A percentile compares a stretch with the other conserved stretches of the same genome.
Evolutionary conservation across 2,113 vertebrate species (phyloP).

Genomic region (Ovis canadensis): DNA sequence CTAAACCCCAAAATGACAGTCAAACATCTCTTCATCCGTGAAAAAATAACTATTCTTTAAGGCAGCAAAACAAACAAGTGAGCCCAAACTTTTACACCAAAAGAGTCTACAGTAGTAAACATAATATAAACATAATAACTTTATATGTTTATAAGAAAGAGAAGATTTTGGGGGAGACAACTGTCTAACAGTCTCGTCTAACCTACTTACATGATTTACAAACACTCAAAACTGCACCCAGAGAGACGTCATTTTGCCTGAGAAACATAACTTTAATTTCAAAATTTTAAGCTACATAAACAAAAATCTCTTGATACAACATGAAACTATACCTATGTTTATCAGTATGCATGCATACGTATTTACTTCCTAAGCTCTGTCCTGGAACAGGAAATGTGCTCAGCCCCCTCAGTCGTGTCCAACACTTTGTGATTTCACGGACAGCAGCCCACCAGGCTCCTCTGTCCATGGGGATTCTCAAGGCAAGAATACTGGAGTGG

Average conservation of each 20-base stretch:
- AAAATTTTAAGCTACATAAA: background rate
- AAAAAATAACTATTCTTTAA: background rate
- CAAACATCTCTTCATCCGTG: background rate
- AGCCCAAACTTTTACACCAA: background rate
- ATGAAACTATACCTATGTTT: background rate
- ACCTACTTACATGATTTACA: background rate
- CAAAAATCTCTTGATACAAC: background rate
- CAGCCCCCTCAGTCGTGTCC: background rate
- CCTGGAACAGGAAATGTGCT: background rate
- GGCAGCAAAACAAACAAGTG: background rate
- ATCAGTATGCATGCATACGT: background rate
- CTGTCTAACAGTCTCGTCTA: background rate
- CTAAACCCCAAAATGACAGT: background rate
- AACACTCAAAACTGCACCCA: background rate
- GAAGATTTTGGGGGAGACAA: background rate
- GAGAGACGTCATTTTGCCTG: background rate
- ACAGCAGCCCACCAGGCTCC: background rate
- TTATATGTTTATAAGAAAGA: background rate
- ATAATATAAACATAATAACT: background rate
- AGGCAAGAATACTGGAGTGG: background rate
- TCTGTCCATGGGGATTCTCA: background rate
- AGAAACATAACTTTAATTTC: background rate
- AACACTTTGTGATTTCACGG: accelerated
- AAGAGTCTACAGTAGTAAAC: background rate
- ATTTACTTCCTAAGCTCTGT: background rate